Evolutionary conservation across 2,113 vertebrate species (phyloP), one percentile per base, ranked within the genome.

Genomic region (Tragelaphus strepsiceros): DNA sequence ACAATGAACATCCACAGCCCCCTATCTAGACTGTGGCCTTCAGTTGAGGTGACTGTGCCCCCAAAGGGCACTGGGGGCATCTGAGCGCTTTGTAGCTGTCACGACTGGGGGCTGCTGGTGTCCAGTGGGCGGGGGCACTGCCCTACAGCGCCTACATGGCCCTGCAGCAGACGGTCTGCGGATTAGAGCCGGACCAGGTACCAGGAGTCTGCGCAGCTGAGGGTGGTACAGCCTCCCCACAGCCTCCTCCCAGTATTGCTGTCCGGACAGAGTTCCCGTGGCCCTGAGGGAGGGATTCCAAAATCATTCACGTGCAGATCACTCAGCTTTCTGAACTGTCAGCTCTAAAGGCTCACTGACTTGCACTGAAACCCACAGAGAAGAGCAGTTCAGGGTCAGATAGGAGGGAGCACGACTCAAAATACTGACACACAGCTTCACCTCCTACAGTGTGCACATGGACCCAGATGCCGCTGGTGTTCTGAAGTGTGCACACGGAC

Each of bases 251-350:
- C 30, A 12, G 16, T 19, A 21, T 9, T 2, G 10, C 49, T 12
- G 30, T 32, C 43, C 43, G 17, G 58, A 22, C 1, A 0, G 6
- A 3, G 3, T 2, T 61, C 30, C 24, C 0, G 6, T 4, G 15
- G 39, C 28, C 10, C 56, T 64, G 81, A 10, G 15, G 26, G 26
- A 32, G 12, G 35, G 32, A 30, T 17, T 39, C 58, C 28, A 30
- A 85, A n/a, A 35, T 61, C 43, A 13, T 3, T 35, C 8, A 1
- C 58, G 6, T 0, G 32, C 21, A 7, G 32, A 3, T 7, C 54
- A 21, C 3, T 6, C 6, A 22, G 3, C 28, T 30, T 39, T 54
- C 74, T n/a, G 56, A 77, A 7, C 13, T 11, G 17, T 28, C 9
- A 1, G 24, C 32, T 49, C 51, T 14, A n/a, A 80, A 83, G 24